phyloP scores from a whole-genome alignment of 2,797 vertebrate genomes.

The Oophaga sylvatica region DNA sequence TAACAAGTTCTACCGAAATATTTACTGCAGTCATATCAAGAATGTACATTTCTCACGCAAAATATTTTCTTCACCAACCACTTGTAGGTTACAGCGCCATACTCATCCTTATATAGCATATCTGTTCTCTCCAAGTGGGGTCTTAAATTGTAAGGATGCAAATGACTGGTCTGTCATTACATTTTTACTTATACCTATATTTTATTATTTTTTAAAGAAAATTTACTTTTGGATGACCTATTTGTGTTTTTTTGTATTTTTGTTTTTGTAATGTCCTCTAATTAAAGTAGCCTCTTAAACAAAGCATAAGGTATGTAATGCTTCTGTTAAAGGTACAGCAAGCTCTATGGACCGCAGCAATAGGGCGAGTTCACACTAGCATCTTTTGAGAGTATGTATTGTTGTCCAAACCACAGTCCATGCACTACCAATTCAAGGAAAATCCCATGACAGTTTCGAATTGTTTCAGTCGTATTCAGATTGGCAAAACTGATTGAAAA shows the following conservation, averaged over 20 bases:
- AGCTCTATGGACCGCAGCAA: background rate
- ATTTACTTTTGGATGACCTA: constrained; percentile 40
- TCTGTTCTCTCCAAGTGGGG: constrained; percentile 9
- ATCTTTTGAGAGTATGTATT: background rate
- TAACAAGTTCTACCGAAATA: constrained; percentile 4
- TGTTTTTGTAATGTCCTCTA: constrained; percentile 55
- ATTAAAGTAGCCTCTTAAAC: constrained; percentile 50
- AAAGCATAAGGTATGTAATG: constrained; percentile 34
- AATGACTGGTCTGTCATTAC: constrained; percentile 22
- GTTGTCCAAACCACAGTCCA: background rate
- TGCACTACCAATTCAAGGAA: background rate
- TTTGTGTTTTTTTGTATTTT: constrained; percentile 60
- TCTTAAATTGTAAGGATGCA: constrained; percentile 28
- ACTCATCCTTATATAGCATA: constrained; percentile 4
- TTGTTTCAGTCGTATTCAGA: background rate
- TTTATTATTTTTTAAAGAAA: constrained; percentile 44
- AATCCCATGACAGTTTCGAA: background rate
- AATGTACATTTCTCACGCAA: constrained; percentile 8
- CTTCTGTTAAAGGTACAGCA: constrained; percentile 27
- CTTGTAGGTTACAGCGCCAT: constrained; percentile 5
- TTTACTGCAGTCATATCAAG: constrained; percentile 11
- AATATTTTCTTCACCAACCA: constrained; percentile 25
- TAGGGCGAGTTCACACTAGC: background rate
- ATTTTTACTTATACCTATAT: constrained; percentile 51
- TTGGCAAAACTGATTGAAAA: background rate